phyloP scores from a whole-genome alignment of 2,888 invertebrate species.

The Latrodectus elegans region DNA sequence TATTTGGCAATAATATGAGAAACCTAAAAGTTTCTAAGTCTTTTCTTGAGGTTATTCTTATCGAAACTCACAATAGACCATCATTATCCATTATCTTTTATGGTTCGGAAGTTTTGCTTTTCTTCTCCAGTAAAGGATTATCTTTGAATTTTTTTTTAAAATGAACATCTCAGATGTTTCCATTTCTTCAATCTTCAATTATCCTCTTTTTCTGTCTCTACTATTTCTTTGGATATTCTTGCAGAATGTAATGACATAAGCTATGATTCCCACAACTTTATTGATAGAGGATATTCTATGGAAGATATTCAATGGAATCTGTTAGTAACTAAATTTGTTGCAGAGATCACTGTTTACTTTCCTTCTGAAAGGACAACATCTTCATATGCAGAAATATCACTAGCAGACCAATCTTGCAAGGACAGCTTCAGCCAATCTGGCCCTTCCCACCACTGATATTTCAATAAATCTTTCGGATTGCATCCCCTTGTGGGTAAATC shows the following conservation, averaged over 20 bases:
- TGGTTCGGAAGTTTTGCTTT: not conserved
- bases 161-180: too few relatives aligned
- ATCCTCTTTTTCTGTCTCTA: not conserved
- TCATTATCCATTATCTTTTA: not conserved
- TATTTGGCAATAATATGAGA: not conserved
- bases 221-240: not conserved
- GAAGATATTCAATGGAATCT: not conserved
- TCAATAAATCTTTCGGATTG: not conserved
- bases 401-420: not conserved
- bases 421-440: not conserved
- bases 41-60: too few relatives aligned
- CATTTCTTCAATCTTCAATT: not conserved
- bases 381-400: too few relatives aligned
- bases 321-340: not conserved
- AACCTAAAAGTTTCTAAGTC: slow-evolving; percentile 1
- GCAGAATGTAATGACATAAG: not conserved
- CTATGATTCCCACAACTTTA: not conserved
- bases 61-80: not conserved
- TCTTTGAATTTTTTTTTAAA: too few relatives aligned
- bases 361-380: too few relatives aligned
- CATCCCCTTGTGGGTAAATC: slow-evolving; percentile 1
- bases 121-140: not conserved
- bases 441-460: not conserved
- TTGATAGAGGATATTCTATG: not conserved
- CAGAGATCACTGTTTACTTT: too few relatives aligned